Base-by-base conservation (phyloP, 1,140 invertebrate species). In the Galendromus occidentalis region DNA sequence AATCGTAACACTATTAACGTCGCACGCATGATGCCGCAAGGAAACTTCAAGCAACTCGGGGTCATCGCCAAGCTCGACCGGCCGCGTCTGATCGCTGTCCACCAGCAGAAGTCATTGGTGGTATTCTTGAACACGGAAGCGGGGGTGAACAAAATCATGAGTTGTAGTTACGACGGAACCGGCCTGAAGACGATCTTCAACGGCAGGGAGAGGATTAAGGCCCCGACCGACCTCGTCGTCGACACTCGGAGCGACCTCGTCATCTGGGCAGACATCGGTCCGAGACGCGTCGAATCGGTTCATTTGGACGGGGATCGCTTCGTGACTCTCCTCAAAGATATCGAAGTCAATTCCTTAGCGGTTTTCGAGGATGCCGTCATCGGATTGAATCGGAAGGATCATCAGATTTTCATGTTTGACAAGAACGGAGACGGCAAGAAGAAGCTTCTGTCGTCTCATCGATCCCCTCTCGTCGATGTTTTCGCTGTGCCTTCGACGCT, bases 11-110 rank as follows among this genome's bases (percentile, higher is more conserved):
- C 51, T 17, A 59, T 59, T 25, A 59, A 59, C 9, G 22, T 59
- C 6, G 51, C 51, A 59, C 25, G 51, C 6, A 17, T 59, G 22
- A 59, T 59, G 51, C 51, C 51, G 51, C 51, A 59, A 33, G 51
- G 51, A 14, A 59, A 59, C 51, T 59, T 59, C 51, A 59, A 59
- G 51, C 51, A 59, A 25, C 14, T 59, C 14, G 51, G 51, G 14
- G 51, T 59, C 1, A 59, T 59, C 33, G 51, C 33, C 1, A 14
- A 14, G 25, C 14, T 59, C 14, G 51, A 59, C 14, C 25, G 33
- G 25, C 51, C 51, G 25, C 51, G 51, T 29, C 51, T 59, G 12
- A 17, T 33, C 33, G 51, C 51, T 14, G 51, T 59, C 5, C 51
- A 59, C 51, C 51, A 25, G 9, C 51, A 59, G 22, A 59, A 59